A percentile compares a stretch with the other conserved stretches of the same genome.
Evolutionary conservation across 2,888 invertebrate genomes (phyloP).

Genomic region (Campopleginae sp.): DNA sequence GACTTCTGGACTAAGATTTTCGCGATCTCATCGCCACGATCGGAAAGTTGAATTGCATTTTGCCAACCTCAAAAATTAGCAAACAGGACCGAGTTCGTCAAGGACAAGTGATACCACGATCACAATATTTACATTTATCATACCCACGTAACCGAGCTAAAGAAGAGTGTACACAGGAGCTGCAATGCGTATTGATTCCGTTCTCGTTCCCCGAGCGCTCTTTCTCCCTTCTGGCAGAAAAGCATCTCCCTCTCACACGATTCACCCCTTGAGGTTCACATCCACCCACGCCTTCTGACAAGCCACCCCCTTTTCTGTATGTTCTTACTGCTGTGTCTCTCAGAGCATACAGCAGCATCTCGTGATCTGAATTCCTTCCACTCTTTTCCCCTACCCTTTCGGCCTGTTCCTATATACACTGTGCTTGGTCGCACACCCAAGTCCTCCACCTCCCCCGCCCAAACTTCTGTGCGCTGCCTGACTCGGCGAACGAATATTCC

Average conservation of each 20-base stretch:
- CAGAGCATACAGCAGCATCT: slow-evolving; percentile 73
- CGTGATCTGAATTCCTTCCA: slow-evolving; percentile 83
- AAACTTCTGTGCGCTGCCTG: slow-evolving; percentile 58
- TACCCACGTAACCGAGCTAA: slow-evolving; percentile 77
- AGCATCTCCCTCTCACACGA: slow-evolving; percentile 34
- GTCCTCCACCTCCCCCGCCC: slow-evolving; percentile 32
- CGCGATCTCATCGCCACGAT: neutral
- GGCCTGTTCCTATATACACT: slow-evolving; percentile 52
- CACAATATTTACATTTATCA: slow-evolving; percentile 76
- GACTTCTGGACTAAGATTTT: neutral
- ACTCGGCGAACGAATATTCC: slow-evolving; percentile 58
- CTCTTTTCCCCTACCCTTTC: slow-evolving; percentile 71
- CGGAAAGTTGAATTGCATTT: neutral
- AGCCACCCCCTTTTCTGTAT: slow-evolving; percentile 60
- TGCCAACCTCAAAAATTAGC: neutral
- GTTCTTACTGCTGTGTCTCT: slow-evolving; percentile 61
- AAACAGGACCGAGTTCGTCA: neutral
- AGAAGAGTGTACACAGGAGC: slow-evolving; percentile 80
- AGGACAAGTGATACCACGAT: neutral
- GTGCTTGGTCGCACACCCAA: slow-evolving; percentile 60
- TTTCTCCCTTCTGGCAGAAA: slow-evolving; percentile 70
- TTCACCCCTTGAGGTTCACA: slow-evolving; percentile 45
- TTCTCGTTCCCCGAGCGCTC: slow-evolving; percentile 78
- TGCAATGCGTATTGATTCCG: slow-evolving; percentile 82
- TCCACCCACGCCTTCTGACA: slow-evolving; percentile 66